Base-by-base conservation (phyloP, 1,140 invertebrate genomes). In the Uloborus diversus region DNA sequence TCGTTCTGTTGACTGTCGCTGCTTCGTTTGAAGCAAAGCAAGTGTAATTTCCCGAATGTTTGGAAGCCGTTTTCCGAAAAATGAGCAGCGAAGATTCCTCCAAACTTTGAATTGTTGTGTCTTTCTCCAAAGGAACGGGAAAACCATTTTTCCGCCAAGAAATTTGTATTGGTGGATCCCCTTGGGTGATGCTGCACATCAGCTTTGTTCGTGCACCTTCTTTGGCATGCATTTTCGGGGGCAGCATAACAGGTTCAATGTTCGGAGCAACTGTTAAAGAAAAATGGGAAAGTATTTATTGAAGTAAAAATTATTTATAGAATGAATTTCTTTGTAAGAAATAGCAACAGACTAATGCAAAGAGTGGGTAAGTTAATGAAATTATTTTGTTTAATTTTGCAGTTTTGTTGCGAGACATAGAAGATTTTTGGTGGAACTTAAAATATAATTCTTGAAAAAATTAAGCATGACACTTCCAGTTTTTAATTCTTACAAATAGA, bases 161-260 rank as follows among this genome's bases (percentile, higher is more conserved):
- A 87, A 98, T 95, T 71, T 91, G 92, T 81, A 99, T 92, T 23
- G 96, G 96, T 80, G 94, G 90, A 89, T 99, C 96, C 14, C 96
- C 96, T 88, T 96, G 94, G 85, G 96, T 92, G 82, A 98, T 94
- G 84, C 95, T 93, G 88, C 96, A 98, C 73, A 95, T 93, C 81
- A 98, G 94, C 85, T 95, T 93, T 2, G 94, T 93, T 49, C 94
- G 87, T 83, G 94, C 93, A 13, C 94, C 94, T 89, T 96, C 93
- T 87, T 94, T 84, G 4, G 81, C 65, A n/a, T 59, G 71, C 47
- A 87, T 92, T 84, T 93, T 93, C 20, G 91, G 89, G 0, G 93
- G 93, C 84, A 97, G 95, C 20, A 83, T 82, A 82, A 88, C 88
- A 5, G 85, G 82, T 75, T 88, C 87, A 57, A 89, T 88, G 11